A percentile compares a stretch with the other conserved stretches of the same genome.
Conservation (phyloP, 2,797 vertebrate genomes). For the Aplochiton taeniatus region DNA sequence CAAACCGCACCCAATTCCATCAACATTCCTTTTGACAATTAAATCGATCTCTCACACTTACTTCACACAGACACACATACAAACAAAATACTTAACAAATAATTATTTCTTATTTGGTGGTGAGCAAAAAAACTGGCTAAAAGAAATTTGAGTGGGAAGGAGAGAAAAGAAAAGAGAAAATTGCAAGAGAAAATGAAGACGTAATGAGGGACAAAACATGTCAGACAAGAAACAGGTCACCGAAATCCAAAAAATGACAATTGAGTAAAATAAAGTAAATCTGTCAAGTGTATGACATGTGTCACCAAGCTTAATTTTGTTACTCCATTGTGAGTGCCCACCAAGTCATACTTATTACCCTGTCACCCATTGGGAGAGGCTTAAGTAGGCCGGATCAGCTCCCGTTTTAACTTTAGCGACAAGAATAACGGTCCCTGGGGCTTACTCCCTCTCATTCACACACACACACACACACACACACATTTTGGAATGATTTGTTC, state of each 20-base stretch:
- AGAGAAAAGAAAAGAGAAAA: background rate
- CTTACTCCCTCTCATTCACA: constrained; percentile 18
- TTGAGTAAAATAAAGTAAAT: no score
- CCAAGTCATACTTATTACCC: background rate
- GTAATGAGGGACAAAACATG: constrained; percentile 16
- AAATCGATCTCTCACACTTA: constrained; percentile 25
- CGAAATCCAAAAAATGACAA: background rate
- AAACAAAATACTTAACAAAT: background rate
- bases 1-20: constrained; percentile 21
- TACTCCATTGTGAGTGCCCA: no score
- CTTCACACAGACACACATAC: constrained; percentile 1
- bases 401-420: constrained; percentile 47
- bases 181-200: background rate
- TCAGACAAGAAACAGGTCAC: constrained; percentile 22
- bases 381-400: constrained; percentile 39
- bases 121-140: no score
- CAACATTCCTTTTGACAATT: constrained; percentile 17
- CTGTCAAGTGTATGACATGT: no score
- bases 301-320: no score
- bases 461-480: constrained; percentile 27
- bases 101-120: no score
- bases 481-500: background rate
- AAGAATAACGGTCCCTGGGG: constrained; percentile 46
- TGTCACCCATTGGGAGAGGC: constrained; percentile 20
- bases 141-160: no score